Evolutionary conservation across 2,113 vertebrate species (phyloP), one percentile per base, ranked within the genome.

Genomic region (Tragelaphus strepsiceros): DNA sequence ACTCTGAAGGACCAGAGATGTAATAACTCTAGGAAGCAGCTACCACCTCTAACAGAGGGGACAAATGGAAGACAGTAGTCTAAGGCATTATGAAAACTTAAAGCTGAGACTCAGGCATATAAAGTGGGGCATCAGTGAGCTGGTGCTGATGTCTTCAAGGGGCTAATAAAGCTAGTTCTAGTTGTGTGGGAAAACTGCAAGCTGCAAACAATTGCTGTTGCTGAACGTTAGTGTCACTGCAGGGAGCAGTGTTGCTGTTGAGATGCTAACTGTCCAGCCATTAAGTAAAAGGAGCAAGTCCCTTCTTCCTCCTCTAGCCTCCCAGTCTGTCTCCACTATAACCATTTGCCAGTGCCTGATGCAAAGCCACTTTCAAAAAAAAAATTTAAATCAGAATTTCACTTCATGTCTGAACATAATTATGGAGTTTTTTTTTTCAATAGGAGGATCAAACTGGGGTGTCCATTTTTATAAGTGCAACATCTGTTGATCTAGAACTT

Each of bases 381-480:
- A 90, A 87, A 28, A 4, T 74, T 88, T 88, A 35, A 8, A 6
- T 61, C 77, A n/a, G 30, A 88, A 85, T 91, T 82, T 14, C 24
- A 67, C 84, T 92, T 93, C 80, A 58, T 62, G 16, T n/a, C 56
- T 81, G 46, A 82, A 95, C 95, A 78, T 85, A 90, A 91, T 74
- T 51, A 32, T 74, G 54, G 32, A 95, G 7, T 6, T 39, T 59
- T 92, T 81, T 51, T 82, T 81, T 51, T 82, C 93, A 46, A 21
- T 7, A 87, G 22, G 14, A 97, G 16, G 51, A 77, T 84, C 43
- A 86, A 51, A 30, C 30, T 51, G 8, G 32, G 32, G 30, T 90
- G 24, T 95, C 54, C 49, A 46, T 32, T 32, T 64, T 85, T 58
- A 59, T 51, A 84, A 92, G n/a, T 67, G 35, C 17, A n/a, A n/a